phyloP scores from a whole-genome alignment of 2,797 vertebrate genomes.

The Lerista edwardsae region DNA sequence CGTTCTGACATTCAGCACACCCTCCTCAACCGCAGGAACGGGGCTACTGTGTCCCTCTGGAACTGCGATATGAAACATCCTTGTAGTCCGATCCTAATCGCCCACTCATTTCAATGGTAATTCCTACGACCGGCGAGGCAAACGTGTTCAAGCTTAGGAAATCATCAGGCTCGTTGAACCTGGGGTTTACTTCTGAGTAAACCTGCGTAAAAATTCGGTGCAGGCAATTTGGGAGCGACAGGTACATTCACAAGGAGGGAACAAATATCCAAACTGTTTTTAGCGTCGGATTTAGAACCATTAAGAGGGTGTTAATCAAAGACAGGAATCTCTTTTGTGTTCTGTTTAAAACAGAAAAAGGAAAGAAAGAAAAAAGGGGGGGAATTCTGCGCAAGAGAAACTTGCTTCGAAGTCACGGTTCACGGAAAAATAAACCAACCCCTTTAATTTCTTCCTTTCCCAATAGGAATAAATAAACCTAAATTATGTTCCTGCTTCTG shows the following conservation, averaged over 20 bases:
- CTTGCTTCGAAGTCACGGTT: background rate
- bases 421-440: background rate
- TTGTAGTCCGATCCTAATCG: background rate
- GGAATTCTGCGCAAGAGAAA: background rate
- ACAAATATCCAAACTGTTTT: background rate
- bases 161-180: background rate
- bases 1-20: background rate
- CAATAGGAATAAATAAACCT: slow-evolving; percentile 21
- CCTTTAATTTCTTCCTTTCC: background rate
- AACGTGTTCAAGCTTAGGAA: background rate
- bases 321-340: background rate
- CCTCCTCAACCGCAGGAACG: background rate
- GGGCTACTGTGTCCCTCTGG: background rate
- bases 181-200: background rate
- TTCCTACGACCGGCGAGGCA: background rate
- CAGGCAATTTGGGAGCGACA: background rate
- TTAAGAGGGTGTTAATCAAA: background rate
- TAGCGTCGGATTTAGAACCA: background rate
- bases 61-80: background rate
- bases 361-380: background rate
- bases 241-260: background rate
- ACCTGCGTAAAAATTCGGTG: background rate
- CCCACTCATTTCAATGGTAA: background rate
- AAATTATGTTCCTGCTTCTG: slow-evolving; percentile 22
- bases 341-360: no score